Conservation (phyloP, 2,797 vertebrate genomes). For the Acanthopagrus latus region DNA sequence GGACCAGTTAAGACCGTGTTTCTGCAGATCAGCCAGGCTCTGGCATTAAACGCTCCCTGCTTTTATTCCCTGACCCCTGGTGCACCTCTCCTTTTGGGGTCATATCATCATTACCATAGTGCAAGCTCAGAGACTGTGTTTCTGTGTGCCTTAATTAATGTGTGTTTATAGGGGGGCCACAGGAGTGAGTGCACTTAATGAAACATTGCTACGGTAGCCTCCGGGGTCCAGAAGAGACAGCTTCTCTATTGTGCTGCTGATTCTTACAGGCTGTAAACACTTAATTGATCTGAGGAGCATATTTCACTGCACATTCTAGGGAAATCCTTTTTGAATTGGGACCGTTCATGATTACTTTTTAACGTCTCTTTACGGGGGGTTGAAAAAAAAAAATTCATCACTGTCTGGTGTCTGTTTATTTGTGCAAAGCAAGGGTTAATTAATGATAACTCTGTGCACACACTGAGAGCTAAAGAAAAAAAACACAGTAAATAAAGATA, state of each 20-base stretch:
- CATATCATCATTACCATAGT: constrained; percentile 99
- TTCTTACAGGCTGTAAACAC: constrained; percentile 97
- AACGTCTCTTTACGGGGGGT: constrained; percentile 75
- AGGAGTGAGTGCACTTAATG: constrained; percentile 98
- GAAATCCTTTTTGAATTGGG: constrained; percentile 77
- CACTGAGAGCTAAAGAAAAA: constrained; percentile 37
- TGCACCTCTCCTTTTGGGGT: constrained; percentile 95
- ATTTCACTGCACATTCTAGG: constrained; percentile 80
- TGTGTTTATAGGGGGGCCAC: constrained; percentile 98
- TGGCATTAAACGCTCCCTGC: constrained; percentile 95
- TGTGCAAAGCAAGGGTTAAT: constrained; percentile 72
- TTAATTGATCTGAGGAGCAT: constrained; percentile 99
- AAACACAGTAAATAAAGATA: constrained; percentile 11
- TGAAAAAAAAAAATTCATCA: constrained; percentile 29
- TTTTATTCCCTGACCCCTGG: constrained; percentile 98
- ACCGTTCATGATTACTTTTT: constrained; percentile 79
- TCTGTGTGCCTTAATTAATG: constrained; percentile 99
- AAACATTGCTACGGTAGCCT: constrained; percentile 96
- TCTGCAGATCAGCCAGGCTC: constrained; percentile 95
- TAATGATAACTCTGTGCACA: constrained; percentile 48
- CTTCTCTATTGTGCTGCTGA: constrained; percentile 94
- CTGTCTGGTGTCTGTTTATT: constrained; percentile 70
- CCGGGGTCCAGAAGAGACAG: constrained; percentile 94
- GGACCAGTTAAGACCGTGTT: constrained; percentile 94
- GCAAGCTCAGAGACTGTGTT: constrained; percentile 98